Evolutionary conservation across 1,140 invertebrate species (phyloP), one percentile per base, ranked within the genome.

Genomic region (Idris sp.): DNA sequence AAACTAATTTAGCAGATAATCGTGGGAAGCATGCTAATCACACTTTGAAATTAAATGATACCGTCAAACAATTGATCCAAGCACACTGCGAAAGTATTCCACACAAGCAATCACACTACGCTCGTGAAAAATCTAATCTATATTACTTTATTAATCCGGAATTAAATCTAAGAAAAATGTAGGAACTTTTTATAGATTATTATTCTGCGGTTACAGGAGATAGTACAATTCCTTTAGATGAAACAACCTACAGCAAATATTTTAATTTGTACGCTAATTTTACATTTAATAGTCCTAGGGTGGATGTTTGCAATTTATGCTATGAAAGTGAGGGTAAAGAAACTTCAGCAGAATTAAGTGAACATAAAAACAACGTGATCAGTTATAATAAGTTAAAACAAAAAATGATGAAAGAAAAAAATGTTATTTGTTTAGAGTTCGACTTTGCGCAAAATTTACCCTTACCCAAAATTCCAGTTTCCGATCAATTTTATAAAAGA

Each of bases 211-310:
- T 73, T 22, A 72, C 35, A 8, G 49, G 48, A n/a, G 10, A 48
- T 18, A 3, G 0, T 0, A 16, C 48, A 7, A 7, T 4, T 11
- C 35, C 43, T 16, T 9, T 64, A 9, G 10, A 31, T 13, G 26
- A 38, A 11, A 26, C 54, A 7, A 64, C 49, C 0, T 62, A 72
- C 18, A 13, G 0, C 2, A 40, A 54, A 13, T 72, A 62, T 56
- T 72, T 72, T 31, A 51, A 72, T 48, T 8, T 46, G 4, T 9
- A 56, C 38, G 3, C 64, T 0, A 49, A 62, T 36, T 72, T 56
- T 30, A 19, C 41, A 40, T 56, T 64, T 22, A 26, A 14, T 15
- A 6, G 11, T 7, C 41, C 48, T 8, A 7, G 54, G 10, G 19
- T 19, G 6, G 46, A 69, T 28, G 53, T 68, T 35, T 58, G 51